Conservation (phyloP, 2,113 vertebrate species). For the Accipiter virgatus region DNA sequence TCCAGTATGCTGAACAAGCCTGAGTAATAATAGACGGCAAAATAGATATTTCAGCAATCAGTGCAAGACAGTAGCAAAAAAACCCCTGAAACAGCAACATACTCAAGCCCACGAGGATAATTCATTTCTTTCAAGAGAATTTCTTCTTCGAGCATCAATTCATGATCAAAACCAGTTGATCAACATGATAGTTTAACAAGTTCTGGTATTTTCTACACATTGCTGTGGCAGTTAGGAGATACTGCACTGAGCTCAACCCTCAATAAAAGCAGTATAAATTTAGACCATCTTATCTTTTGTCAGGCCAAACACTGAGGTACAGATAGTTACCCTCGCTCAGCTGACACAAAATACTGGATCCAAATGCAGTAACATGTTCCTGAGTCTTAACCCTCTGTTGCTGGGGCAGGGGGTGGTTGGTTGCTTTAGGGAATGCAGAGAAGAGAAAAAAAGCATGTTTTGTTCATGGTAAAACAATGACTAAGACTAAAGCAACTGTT, state of each 20-base stretch:
- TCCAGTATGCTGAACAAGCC: constrained; percentile 3
- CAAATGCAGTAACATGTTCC: neutral
- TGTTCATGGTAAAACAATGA: neutral
- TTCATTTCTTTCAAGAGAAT: neutral
- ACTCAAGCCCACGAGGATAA: neutral
- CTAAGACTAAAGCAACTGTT: neutral
- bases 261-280: neutral
- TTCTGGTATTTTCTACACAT: neutral
- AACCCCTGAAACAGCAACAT: neutral
- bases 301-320: neutral
- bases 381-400: neutral
- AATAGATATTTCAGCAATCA: constrained; percentile 12
- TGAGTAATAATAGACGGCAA: neutral
- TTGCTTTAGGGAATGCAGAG: neutral
- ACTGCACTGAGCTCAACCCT: neutral
- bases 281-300: neutral
- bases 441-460: neutral
- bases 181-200: neutral
- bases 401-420: neutral
- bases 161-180: neutral
- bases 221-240: neutral
- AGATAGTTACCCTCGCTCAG: neutral
- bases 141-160: neutral
- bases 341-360: neutral
- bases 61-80: neutral